Percentiles rank a stretch among this genome's conserved stretches.
These are phyloP conservation scores for Catocala fraxini DNA, from an alignment of 2,888 invertebrate genomes.

Conservation along the genomic window DNA sequence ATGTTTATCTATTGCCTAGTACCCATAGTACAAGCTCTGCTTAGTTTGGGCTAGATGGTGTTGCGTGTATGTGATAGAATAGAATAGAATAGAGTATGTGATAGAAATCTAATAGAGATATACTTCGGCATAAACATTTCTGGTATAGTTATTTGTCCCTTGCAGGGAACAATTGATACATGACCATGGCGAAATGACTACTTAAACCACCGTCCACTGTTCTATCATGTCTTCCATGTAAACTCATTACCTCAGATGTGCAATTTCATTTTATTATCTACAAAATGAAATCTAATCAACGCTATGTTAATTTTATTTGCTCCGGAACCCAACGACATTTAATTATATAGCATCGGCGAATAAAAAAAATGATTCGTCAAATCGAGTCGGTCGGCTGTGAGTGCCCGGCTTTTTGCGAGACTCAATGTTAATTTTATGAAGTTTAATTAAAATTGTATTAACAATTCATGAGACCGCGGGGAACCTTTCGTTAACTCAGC, in stretches of 20 bases:
- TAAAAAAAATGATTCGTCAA: slow-evolving; percentile 50
- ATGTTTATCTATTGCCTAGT: too few relatives aligned
- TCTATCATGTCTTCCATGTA: too few relatives aligned
- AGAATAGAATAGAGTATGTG: too few relatives aligned
- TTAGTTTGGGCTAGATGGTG: too few relatives aligned
- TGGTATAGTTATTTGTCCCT: too few relatives aligned
- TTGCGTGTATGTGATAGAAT: too few relatives aligned
- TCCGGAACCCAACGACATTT: slow-evolving; percentile 32
- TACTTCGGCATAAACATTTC: too few relatives aligned
- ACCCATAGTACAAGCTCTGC: too few relatives aligned
- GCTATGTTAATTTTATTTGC: slow-evolving; percentile 32
- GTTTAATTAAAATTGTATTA: slow-evolving; percentile 72
- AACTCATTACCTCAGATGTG: slow-evolving; percentile 26
- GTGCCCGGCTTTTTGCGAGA: slow-evolving; percentile 40
- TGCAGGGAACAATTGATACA: too few relatives aligned
- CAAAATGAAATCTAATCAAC: slow-evolving; percentile 41
- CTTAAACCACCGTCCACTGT: too few relatives aligned
- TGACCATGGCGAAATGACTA: slow-evolving; percentile 14
- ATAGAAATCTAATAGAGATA: too few relatives aligned
- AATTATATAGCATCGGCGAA: slow-evolving; percentile 38
- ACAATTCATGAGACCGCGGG: slow-evolving; percentile 72
- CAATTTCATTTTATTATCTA: slow-evolving; percentile 20
- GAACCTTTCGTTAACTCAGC: slow-evolving; percentile 54
- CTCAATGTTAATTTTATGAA: slow-evolving; percentile 63
- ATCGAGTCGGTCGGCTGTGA: slow-evolving; percentile 42